A percentile compares a stretch with the other conserved stretches of the same genome.
Conservation (phyloP, 2,113 vertebrate species). For the Capricornis sumatraensis region DNA sequence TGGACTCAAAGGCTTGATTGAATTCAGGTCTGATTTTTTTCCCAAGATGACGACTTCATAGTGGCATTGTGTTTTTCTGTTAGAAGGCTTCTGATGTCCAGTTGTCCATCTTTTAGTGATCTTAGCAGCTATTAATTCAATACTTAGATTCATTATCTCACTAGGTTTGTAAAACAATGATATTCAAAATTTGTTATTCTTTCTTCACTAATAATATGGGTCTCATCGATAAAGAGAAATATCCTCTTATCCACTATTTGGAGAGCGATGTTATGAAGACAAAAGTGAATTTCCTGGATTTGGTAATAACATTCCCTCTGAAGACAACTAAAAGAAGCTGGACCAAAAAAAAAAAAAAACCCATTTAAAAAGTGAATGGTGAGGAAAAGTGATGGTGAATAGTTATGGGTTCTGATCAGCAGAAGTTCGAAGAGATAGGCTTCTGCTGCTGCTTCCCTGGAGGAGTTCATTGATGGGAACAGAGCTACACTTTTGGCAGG, state of each 20-base stretch:
- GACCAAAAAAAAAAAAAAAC: neutral
- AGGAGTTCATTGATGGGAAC: neutral
- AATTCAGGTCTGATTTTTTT: neutral
- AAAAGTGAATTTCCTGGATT: neutral
- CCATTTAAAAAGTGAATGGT: neutral
- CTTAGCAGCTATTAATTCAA: neutral
- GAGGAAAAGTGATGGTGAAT: neutral
- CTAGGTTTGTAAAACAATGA: neutral
- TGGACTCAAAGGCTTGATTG: neutral
- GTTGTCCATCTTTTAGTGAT: neutral
- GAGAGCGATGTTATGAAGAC: neutral
- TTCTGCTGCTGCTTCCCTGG: neutral
- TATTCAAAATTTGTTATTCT: neutral
- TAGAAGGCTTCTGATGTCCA: neutral
- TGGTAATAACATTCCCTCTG: neutral
- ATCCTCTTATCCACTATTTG: neutral
- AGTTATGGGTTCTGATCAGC: neutral
- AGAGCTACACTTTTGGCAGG: neutral
- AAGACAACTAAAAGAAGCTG: neutral
- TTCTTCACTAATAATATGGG: neutral
- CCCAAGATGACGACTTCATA: neutral
- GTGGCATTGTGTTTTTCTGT: neutral
- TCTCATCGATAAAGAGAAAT: neutral
- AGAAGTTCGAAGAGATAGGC: neutral
- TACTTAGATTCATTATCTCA: neutral